Evolutionary conservation across 2,113 vertebrate species (phyloP), one percentile per base, ranked within the genome.

Genomic region (Megaptera novaeangliae): DNA sequence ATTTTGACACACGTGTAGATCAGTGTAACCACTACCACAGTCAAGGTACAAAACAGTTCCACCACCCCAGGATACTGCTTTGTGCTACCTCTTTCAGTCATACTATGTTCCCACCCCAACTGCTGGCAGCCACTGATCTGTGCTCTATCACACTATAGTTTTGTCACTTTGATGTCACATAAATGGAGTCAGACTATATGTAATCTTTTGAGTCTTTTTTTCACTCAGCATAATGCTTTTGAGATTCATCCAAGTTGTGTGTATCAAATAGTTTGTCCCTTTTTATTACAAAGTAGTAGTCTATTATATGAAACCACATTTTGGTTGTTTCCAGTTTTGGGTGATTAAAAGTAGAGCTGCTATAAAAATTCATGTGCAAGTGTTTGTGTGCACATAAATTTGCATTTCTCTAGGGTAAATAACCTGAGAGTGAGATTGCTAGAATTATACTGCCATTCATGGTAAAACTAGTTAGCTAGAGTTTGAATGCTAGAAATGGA

Each of bases 351-450:
- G 27, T 85, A 85, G 29, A 87, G 21, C 31, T 74, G 46, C 41
- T 87, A n/a, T 96, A 63, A 96, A 91, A 93, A 80, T 95, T 88
- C 41, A 94, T n/a, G 20, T 68, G 17, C 34, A 91, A n/a, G 34
- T 95, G 29, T 89, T 88, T 92, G 14, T 90, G 39, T 96, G 14
- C 59, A 84, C 39, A 31, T 91, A 96, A 86, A 44, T 71, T 94
- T 95, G 29, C 44, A 89, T 81, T 96, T 97, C 36, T 55, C 57
- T 94, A 71, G 34, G 25, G 23, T 82, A 83, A 97, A 91, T 92
- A 81, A 81, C 6, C 49, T 84, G 21, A 14, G 34, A 34, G 12
- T 93, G 52, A 88, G 69, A 85, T 88, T 84, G 74, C 25, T 90
- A 80, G 74, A 94, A 95, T 94, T 96, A 69, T 39, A 91, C 49